Conservation (phyloP, 2,797 vertebrate species). For the Neoniphon sammara region DNA sequence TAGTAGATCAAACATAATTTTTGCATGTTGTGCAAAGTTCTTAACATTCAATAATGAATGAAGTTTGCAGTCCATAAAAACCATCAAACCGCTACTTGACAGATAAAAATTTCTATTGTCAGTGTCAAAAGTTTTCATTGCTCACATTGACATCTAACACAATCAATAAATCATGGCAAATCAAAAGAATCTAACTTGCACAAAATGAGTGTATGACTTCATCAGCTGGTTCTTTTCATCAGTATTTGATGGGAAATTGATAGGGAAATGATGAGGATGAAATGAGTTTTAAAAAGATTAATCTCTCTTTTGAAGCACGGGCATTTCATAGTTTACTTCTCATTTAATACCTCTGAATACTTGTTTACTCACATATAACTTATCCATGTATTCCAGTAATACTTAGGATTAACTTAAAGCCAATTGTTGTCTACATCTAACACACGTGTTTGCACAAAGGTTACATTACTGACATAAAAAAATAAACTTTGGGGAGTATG, state of each 20-base stretch:
- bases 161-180: constrained; percentile 19
- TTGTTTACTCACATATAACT: constrained; percentile 41
- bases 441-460: constrained; percentile 24
- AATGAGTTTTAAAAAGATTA: background rate
- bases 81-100: constrained; percentile 7
- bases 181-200: constrained; percentile 1
- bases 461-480: constrained; percentile 18
- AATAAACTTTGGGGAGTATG: background rate
- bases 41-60: constrained; percentile 31
- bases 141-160: too few relatives aligned
- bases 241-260: constrained; percentile 37
- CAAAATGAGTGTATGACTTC: background rate
- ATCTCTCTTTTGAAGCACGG: constrained; percentile 1
- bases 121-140: background rate
- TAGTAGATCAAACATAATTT: constrained; percentile 2
- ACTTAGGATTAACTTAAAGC: constrained; percentile 1
- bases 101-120: background rate
- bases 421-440: constrained; percentile 9
- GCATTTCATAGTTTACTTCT: constrained; percentile 11
- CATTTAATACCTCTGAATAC: constrained; percentile 10
- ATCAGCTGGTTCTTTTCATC: constrained; percentile 18
- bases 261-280: constrained; percentile 6
- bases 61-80: background rate
- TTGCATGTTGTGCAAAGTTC: constrained; percentile 24
- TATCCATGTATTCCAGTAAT: constrained; percentile 23